These are phyloP conservation scores for Drosophila grimshawi DNA, from an alignment of 1,140 invertebrate species.

Conservation along the genomic window DNA sequence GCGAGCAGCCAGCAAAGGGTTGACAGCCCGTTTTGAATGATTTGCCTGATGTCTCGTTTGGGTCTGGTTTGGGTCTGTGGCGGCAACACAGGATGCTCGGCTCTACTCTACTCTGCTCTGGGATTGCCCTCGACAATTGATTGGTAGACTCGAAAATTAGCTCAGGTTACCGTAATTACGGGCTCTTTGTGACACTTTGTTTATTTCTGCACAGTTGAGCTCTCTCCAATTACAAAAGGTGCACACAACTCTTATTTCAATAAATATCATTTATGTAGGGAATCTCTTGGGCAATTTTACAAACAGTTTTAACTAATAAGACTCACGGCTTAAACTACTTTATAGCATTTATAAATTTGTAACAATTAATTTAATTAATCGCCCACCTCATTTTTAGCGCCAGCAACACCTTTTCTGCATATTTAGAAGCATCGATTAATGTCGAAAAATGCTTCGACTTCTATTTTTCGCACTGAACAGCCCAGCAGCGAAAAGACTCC, in stretches of 20 bases:
- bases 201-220: conserved; percentile 42
- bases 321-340: no score
- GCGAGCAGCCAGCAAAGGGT: conserved; percentile 46
- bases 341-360: no score
- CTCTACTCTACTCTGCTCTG: not conserved
- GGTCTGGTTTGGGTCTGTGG: not conserved
- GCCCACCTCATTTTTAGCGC: no score
- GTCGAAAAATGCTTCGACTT: no score
- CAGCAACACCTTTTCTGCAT: no score
- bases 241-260: conserved; percentile 4
- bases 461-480: no score
- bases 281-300: no score
- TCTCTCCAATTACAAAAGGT: conserved; percentile 25
- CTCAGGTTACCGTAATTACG: conserved; percentile 76
- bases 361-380: no score
- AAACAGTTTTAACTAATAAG: no score
- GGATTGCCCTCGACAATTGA: conserved; percentile 58
- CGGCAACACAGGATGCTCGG: conserved; percentile 11
- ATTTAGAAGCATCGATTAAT: no score
- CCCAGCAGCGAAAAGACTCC: no score
- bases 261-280: conserved; percentile 45
- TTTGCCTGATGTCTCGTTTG: not conserved
- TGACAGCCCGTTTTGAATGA: conserved; percentile 12
- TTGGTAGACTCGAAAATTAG: conserved; percentile 74
- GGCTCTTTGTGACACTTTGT: conserved; percentile 58